These are phyloP conservation scores for Thamnophis elegans DNA, from an alignment of 2,797 vertebrate species.

Conservation along the genomic window DNA sequence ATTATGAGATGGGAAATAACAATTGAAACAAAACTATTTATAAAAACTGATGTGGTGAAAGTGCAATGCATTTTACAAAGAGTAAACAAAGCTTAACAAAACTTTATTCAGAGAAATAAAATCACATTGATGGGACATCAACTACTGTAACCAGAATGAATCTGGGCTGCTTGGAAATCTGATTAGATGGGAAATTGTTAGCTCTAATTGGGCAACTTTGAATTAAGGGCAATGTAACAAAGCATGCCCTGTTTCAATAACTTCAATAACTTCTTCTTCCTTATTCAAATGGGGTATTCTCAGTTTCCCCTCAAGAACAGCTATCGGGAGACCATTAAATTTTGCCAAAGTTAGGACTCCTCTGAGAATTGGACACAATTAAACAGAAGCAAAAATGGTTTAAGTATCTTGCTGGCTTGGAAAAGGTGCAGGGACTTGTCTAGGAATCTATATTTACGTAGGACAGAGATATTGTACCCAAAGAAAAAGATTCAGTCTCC, in stretches of 20 bases:
- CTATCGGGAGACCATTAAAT: background rate
- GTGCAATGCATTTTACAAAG: background rate
- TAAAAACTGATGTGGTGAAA: background rate
- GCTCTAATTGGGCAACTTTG: background rate
- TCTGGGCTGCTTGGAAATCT: background rate
- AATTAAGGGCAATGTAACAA: background rate
- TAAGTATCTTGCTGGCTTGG: background rate
- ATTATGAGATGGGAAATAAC: background rate
- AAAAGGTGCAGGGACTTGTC: background rate
- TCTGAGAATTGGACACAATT: background rate
- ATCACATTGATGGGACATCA: background rate
- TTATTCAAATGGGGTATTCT: background rate
- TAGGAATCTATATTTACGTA: background rate
- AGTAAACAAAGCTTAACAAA: background rate
- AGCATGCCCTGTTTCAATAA: background rate
- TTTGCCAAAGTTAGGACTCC: background rate
- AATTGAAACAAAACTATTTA: background rate
- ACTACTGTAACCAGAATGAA: background rate
- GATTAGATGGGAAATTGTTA: background rate
- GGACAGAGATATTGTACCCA: background rate
- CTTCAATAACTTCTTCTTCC: background rate
- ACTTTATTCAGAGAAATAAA: background rate
- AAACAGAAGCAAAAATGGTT: background rate
- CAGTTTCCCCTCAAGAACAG: background rate
- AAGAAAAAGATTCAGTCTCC: background rate